phyloP scores from a whole-genome alignment of 1,140 invertebrate genomes.

The Lamellibrachia luymesi region DNA sequence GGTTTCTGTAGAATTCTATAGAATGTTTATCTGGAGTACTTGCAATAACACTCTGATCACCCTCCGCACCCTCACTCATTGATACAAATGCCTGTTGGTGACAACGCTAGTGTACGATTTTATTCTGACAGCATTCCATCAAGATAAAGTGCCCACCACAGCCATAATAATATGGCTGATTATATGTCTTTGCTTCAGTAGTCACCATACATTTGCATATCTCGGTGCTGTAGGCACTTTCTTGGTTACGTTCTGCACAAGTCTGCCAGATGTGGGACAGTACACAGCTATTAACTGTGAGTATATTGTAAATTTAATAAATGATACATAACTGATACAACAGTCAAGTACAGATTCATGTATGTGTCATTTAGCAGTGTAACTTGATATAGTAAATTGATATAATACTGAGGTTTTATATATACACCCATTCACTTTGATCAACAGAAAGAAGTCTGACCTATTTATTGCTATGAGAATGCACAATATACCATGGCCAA shows the following conservation, averaged over 20 bases:
- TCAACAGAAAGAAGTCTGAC: neutral
- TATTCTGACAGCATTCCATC: neutral
- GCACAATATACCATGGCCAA: neutral
- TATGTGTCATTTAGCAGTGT: neutral
- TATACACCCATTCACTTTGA: neutral
- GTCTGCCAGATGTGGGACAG: neutral
- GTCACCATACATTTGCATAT: neutral
- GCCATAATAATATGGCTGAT: neutral
- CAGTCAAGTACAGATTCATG: neutral
- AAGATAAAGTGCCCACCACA: neutral
- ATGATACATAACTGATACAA: neutral
- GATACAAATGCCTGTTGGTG: neutral
- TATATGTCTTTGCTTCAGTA: neutral
- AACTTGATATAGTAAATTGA: neutral
- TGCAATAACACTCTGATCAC: too few species aligned
- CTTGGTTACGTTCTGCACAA: neutral
- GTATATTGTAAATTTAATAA: neutral
- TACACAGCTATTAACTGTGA: neutral
- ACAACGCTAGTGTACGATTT: neutral
- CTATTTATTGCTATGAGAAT: neutral
- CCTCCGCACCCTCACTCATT: neutral
- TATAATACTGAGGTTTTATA: neutral
- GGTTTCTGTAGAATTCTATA: too few species aligned
- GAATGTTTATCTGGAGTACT: too few species aligned
- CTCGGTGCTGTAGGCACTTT: neutral